These are phyloP conservation scores for Eriosoma lanigerum DNA, from an alignment of 1,140 invertebrate species.

Conservation along the genomic window DNA sequence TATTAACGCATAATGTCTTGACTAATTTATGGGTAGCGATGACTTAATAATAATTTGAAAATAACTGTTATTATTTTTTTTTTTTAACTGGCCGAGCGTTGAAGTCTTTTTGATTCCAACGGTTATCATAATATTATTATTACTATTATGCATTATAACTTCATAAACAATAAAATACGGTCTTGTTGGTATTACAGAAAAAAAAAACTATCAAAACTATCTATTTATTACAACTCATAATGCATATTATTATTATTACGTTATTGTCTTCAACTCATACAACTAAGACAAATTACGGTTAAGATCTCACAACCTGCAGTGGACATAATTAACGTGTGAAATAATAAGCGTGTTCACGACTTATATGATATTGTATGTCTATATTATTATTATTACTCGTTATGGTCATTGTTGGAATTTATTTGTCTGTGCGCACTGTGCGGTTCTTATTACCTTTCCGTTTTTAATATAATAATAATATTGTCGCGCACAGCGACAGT, in stretches of 20 bases:
- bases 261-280: constrained; percentile 3
- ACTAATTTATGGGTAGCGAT: constrained; percentile 9
- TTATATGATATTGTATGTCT: neutral
- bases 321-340: constrained; percentile 28
- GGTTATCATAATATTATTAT: neutral
- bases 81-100: neutral
- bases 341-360: neutral
- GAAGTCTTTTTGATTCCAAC: neutral
- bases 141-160: neutral
- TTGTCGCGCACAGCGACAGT: constrained; percentile 2
- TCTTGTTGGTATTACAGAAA: too few species aligned
- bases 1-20: neutral
- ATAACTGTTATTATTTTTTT: neutral
- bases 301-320: constrained; percentile 23
- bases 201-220: neutral
- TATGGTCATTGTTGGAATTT: constrained; percentile 20
- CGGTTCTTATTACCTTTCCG: constrained; percentile 18
- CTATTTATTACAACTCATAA: neutral
- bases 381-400: neutral
- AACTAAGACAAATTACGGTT: neutral
- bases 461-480: neutral
- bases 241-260: neutral
- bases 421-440: neutral
- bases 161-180: too few species aligned
- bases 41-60: constrained; percentile 7